Conservation (phyloP, 2,113 vertebrate genomes). For the Erinaceus europaeus region DNA sequence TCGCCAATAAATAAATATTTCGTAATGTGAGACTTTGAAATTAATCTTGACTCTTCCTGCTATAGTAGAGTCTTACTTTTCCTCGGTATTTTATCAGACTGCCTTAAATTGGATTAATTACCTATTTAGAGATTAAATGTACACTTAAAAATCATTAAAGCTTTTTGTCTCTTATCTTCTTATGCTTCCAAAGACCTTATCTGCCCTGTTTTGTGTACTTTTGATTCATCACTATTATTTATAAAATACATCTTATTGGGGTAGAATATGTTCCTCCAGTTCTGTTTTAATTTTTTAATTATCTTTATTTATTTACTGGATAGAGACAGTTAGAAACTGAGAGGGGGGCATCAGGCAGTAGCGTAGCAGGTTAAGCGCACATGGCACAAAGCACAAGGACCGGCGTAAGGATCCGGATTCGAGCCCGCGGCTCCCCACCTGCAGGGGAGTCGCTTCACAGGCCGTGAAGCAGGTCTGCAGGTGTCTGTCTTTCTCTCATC, state of each 20-base stretch:
- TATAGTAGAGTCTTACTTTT: not conserved
- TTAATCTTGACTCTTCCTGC: not conserved
- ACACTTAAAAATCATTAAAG: not conserved
- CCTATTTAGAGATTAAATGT: not conserved
- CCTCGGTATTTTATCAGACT: not conserved
- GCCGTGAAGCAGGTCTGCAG: too few relatives aligned
- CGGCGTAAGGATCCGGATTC: too few relatives aligned
- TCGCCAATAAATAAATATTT: not conserved
- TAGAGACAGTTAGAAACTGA: too few relatives aligned
- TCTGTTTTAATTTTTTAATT: too few relatives aligned
- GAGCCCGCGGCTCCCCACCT: too few relatives aligned
- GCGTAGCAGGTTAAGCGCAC: too few relatives aligned
- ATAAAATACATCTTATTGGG: not conserved
- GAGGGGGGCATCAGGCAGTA: too few relatives aligned
- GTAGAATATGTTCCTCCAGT: not conserved
- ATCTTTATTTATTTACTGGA: too few relatives aligned
- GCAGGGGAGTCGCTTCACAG: too few relatives aligned
- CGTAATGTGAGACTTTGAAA: not conserved
- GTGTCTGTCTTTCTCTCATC: too few relatives aligned
- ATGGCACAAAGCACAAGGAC: too few relatives aligned
- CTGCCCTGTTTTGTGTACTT: not conserved
- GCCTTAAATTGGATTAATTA: constrained; percentile 3
- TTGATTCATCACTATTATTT: not conserved
- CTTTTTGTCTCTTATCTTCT: not conserved
- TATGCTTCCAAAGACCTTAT: not conserved